Percentiles rank a stretch among this genome's conserved stretches.
Conservation (phyloP, 2,888 invertebrate genomes). For the Epiblema foenella region DNA sequence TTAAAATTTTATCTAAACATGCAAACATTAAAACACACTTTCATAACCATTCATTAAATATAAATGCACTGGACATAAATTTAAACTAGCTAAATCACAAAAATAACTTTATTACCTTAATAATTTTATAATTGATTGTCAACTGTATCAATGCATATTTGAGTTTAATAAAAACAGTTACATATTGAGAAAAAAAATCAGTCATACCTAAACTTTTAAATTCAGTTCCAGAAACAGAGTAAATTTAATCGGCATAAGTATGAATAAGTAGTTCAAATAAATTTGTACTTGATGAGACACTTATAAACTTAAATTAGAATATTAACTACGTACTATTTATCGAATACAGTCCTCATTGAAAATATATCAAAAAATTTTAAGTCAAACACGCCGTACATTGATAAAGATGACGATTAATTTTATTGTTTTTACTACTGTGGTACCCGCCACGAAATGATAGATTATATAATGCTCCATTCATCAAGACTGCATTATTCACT, state of each 20-base stretch:
- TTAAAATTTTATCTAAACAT: slow-evolving; percentile 44
- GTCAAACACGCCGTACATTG: background rate
- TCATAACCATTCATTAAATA: slow-evolving; percentile 51
- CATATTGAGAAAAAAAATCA: background rate
- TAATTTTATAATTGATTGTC: slow-evolving; percentile 1
- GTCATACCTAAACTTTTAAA: too few relatives aligned
- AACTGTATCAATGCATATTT: background rate
- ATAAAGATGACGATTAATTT: background rate
- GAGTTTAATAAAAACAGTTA: background rate
- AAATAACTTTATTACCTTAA: slow-evolving; percentile 32
- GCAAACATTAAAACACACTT: slow-evolving; percentile 36
- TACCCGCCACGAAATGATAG: slow-evolving; percentile 9
- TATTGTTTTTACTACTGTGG: background rate
- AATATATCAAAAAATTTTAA: background rate
- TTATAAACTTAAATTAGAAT: background rate
- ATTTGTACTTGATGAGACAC: background rate
- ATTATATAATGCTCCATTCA: background rate
- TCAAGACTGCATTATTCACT: background rate
- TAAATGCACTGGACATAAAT: slow-evolving; percentile 62
- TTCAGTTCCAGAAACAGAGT: too few relatives aligned
- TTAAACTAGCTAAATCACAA: slow-evolving; percentile 47
- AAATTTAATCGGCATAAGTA: too few relatives aligned
- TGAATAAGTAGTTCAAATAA: too few relatives aligned
- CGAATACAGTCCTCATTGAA: background rate
- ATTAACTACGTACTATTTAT: background rate